Evolutionary conservation across 2,797 vertebrate species (phyloP), one percentile per base, ranked within the genome.

Genomic region (Brachyrhaphis roseni): DNA sequence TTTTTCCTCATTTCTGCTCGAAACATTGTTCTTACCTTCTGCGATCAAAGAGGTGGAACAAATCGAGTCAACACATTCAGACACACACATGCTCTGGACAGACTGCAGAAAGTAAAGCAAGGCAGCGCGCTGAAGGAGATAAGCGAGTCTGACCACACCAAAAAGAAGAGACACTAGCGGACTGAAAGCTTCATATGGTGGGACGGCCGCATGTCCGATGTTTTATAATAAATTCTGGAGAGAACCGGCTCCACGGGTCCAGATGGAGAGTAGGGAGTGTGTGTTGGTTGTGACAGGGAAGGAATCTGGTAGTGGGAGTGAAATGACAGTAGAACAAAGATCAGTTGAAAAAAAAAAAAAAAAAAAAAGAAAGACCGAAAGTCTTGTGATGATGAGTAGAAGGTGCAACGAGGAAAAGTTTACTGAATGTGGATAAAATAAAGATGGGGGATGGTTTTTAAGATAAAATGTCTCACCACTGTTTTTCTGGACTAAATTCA

Each of bases 41-140:
- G 90, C 74, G 86, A 90, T 89, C 84, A 92, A 88, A 89, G 82
- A 87, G 80, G 87, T 72, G 83, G 80, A 89, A 90, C 76, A 51
- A 88, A 92, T 83, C 39, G 16, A 49, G 23, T 15, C 80, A 81
- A 84, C 49, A 82, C 71, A 31, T 73, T 75, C 74, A 75, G 34
- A 68, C 79, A 78, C 78, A n/a, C 57, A n/a, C 72, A 16, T 70
- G n/a, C 59, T 53, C 8, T 10, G 31, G 18, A 43, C 78, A 77
- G 51, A 83, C 62, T 74, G 31, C 46, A 75, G 49, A 84, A 81
- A 79, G 41, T n/a, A 75, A 73, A 77, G 74, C 39, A 11, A 76
- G n/a, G 57, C 64, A 0, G 57, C 1, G 36, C 59, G 36, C 49
- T 73, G 43, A 73, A 75, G 62, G 47, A 39, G 84, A 88, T 71